Evolutionary conservation across 2,113 vertebrate genomes (phyloP), one percentile per base, ranked within the genome.

Genomic region (Pteruthius melanotis): DNA sequence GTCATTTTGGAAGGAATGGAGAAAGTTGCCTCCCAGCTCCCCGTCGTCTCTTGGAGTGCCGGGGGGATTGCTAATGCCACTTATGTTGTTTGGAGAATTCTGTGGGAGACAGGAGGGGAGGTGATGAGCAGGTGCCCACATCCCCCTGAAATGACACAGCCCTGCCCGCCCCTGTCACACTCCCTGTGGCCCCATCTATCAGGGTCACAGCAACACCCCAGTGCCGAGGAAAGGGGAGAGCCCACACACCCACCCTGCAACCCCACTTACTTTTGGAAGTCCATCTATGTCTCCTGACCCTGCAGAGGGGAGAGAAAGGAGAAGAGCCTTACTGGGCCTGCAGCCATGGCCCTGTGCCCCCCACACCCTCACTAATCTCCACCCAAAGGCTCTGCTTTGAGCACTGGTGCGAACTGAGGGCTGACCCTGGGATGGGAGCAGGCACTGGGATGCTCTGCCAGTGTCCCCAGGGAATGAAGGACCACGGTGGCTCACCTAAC

Each of bases 81-180:
- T 99, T 99, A 99, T 99, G 98, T 99, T 99, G 99, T 99, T 99
- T 97, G 99, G 99, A 98, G 99, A 99, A 98, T 99, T 99, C 99
- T 99, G 97, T 11, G 6, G 68, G 72, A 81, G 92, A 93, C 3
- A 13, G 18, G 31, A 52, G 26, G 42, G 28, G 40, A 82, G 54
- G 70, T 2, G 9, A 22, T 92, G 80, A 97, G 95, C 39, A 30
- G 75, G 39, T 56, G 10, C 47, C n/a, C 8, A 18, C 1, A 0
- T 1, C 12, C 7, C 42, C 54, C 13, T 0, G 0, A 11, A 82
- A 31, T 0, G 64, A n/a, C 3, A 3, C 30, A 86, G 66, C 52
- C 35, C 52, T 2, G 3, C 50, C 76, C 60, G 30, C 63, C 76
- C n/a, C 37, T 0, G 9, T 13, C 31, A 35, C 5, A 1, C 1